phyloP scores from a whole-genome alignment of 2,113 vertebrate genomes.

The Pampusana beccarii region DNA sequence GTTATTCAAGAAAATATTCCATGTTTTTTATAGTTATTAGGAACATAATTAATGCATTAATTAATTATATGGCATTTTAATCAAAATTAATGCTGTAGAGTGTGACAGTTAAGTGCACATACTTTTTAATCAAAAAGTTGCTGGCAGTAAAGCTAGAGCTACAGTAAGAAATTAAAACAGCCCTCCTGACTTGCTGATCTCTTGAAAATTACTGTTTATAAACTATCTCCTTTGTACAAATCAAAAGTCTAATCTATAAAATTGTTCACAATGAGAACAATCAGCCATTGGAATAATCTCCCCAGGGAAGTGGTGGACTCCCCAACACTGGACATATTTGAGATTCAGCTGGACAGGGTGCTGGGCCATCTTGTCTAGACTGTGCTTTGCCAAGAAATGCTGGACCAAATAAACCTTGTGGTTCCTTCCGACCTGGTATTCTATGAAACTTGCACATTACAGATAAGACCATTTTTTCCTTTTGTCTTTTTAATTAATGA shows the following conservation, averaged over 20 bases:
- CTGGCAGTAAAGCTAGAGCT: neutral
- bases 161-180: neutral
- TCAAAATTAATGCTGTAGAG: neutral
- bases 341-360: too few relatives aligned
- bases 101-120: neutral
- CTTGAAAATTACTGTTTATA: neutral
- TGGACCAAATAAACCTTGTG: too few relatives aligned
- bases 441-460: neutral
- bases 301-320: too few relatives aligned
- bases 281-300: too few relatives aligned
- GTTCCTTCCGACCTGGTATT: too few relatives aligned
- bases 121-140: neutral
- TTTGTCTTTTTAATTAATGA: neutral
- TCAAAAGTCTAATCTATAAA: neutral
- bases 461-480: neutral
- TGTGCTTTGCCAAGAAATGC: too few relatives aligned
- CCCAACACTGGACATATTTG: too few relatives aligned
- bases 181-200: neutral
- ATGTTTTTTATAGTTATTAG: neutral
- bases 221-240: neutral
- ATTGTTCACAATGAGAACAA: too few relatives aligned
- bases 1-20: neutral
- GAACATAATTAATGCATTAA: neutral
- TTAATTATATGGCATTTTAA: neutral
- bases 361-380: too few relatives aligned